Percentiles rank a stretch among this genome's conserved stretches.
Evolutionary conservation across 2,888 invertebrate species (phyloP).

Genomic region (Thecophora atra): DNA sequence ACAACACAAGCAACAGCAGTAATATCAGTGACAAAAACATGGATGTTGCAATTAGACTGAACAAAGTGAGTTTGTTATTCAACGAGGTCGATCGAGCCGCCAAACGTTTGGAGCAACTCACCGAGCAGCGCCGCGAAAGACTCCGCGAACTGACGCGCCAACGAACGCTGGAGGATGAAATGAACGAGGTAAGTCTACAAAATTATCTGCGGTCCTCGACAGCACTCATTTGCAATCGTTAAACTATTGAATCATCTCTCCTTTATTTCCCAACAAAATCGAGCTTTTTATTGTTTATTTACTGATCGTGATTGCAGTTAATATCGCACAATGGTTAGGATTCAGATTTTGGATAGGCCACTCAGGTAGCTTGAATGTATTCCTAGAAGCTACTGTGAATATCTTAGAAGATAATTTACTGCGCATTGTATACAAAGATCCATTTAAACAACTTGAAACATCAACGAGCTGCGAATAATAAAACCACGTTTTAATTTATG

Average conservation of each 20-base stretch:
- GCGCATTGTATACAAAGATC: too few species aligned
- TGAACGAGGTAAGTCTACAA: conserved; percentile 72
- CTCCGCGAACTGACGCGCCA: conserved; percentile 76
- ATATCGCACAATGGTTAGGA: too few species aligned
- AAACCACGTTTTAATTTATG: too few species aligned
- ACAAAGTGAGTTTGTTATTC: conserved; percentile 69
- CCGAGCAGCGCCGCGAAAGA: conserved; percentile 74
- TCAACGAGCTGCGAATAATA: too few species aligned
- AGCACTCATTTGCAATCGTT: neutral
- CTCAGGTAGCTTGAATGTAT: too few species aligned
- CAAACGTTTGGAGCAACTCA: conserved; percentile 74
- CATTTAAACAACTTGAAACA: too few species aligned
- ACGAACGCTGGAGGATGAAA: conserved; percentile 77
- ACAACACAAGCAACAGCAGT: conserved; percentile 45
- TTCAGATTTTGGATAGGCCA: too few species aligned
- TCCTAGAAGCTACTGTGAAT: too few species aligned
- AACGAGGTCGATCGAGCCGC: conserved; percentile 77
- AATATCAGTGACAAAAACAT: conserved; percentile 41
- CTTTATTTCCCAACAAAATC: too few species aligned
- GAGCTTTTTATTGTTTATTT: too few species aligned
- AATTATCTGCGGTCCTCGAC: neutral
- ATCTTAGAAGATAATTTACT: too few species aligned
- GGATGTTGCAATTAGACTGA: conserved; percentile 62
- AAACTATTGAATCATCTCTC: neutral
- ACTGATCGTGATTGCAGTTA: too few species aligned